Conservation (phyloP, 2,113 vertebrate species). For the Cavia aperea region DNA sequence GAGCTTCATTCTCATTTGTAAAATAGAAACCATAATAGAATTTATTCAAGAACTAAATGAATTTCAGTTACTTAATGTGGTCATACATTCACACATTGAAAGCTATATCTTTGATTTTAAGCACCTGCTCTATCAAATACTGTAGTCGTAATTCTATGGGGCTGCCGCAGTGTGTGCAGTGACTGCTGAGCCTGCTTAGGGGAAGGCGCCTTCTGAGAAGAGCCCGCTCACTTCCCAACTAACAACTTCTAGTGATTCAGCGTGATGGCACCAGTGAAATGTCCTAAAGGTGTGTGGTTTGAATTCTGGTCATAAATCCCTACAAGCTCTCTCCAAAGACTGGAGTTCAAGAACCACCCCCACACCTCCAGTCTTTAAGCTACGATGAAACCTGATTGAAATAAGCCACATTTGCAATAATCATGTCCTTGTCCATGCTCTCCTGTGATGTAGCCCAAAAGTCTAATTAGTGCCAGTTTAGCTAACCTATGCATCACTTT, state of each 20-base stretch:
- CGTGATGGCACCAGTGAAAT: not conserved
- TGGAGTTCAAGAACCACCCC: not conserved
- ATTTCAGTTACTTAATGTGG: not conserved
- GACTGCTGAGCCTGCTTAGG: not conserved
- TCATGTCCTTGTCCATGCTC: not conserved
- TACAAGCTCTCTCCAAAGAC: not conserved
- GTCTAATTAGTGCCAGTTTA: constrained; percentile 45
- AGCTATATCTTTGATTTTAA: not conserved
- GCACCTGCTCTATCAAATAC: not conserved
- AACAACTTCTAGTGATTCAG: not conserved
- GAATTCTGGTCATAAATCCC: not conserved
- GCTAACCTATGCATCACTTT: constrained; percentile 42
- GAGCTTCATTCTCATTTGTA: not conserved
- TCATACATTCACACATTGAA: not conserved
- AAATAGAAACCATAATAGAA: not conserved
- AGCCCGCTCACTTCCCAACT: not conserved
- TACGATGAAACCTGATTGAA: not conserved
- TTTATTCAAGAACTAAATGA: not conserved
- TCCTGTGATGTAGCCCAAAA: not conserved
- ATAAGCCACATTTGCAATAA: not conserved
- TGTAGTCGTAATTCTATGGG: not conserved
- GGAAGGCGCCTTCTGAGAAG: not conserved
- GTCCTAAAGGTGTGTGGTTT: not conserved
- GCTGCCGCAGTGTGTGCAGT: not conserved
- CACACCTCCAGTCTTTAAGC: not conserved